Base-by-base conservation (phyloP, 2,797 vertebrate genomes). In the Parotocinclus haroldoi region DNA sequence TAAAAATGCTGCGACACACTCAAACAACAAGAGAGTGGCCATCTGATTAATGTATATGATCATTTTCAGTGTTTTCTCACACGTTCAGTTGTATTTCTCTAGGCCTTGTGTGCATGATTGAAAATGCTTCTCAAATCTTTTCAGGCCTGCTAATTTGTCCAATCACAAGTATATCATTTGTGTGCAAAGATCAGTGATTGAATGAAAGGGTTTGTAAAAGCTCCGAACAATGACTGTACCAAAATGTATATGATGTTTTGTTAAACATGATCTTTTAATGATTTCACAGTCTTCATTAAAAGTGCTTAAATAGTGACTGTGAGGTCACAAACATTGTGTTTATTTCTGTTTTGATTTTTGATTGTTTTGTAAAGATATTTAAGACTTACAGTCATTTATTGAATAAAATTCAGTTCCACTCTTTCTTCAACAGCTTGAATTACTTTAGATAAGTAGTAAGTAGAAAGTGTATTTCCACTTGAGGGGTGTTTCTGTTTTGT, bases 241-340 rank as follows among this genome's bases (percentile, higher is more conserved):
- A 14, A 19, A 36, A 36, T 63, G 17, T 27, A 12, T 12, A 37
- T 4, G 10, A 7, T 58, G 38, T 39, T 58, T 63, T 63, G 37
- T 63, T 45, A 46, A 14, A 27, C 10, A 19, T 65, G 18, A 18
- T 16, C 18, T 36, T n/a, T 18, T 63, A 48, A 55, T 27, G 45
- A 37, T 44, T 65, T 9, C 13, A 16, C 12, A 38, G n/a, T 42
- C 14, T 56, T 17, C 38, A 45, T 42, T 63, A 56, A 70, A 36
- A 50, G 3, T 50, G 10, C 37, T 56, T 17, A 45, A n/a, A 53
- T 16, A 37, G 49, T 14, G 3, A 9, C 19, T 9, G 11, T 16
- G 14, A 50, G 37, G 46, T 38, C 36, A 10, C n/a, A 13, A 9
- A 40, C 13, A 40, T 16, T 19, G 7, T 51, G 9, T 51, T 46